phyloP scores from a whole-genome alignment of 2,888 invertebrate species.

The Nowickia ferox region DNA sequence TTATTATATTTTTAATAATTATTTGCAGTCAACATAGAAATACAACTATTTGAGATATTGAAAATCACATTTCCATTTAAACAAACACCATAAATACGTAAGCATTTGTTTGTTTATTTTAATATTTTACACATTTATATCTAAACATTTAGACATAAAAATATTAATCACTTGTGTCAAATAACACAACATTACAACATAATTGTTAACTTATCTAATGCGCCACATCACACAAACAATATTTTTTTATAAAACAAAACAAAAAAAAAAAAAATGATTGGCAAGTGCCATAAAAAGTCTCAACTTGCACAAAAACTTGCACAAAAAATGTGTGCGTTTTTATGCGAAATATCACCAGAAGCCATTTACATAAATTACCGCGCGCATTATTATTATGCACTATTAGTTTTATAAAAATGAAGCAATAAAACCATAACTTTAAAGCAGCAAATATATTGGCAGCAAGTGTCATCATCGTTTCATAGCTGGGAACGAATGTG shows the following conservation, averaged over 20 bases:
- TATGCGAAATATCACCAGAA: conserved; percentile 41
- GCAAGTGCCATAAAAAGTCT: conserved; percentile 35
- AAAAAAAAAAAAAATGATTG: conserved; percentile 5
- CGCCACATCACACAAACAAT: conserved; percentile 16
- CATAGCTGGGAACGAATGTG: conserved; percentile 7
- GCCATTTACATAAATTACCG: conserved; percentile 68
- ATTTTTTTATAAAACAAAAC: neutral
- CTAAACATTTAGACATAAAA: conserved; percentile 29
- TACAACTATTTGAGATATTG: no score
- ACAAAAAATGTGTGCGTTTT: conserved; percentile 49
- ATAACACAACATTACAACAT: conserved; percentile 1
- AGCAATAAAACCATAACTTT: neutral
- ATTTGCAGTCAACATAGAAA: neutral
- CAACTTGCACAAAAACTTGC: neutral
- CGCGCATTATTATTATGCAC: conserved; percentile 51
- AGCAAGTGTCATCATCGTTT: conserved; percentile 58
- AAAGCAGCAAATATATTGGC: conserved; percentile 18
- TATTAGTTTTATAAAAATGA: conserved; percentile 19
- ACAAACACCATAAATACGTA: neutral
- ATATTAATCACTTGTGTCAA: conserved; percentile 55
- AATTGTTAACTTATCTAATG: conserved; percentile 32
- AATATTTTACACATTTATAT: conserved; percentile 21
- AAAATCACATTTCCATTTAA: neutral
- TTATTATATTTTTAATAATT: no score
- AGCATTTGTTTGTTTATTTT: neutral